Conservation (phyloP, 2,888 invertebrate genomes). For the Geophilus truncorum region DNA sequence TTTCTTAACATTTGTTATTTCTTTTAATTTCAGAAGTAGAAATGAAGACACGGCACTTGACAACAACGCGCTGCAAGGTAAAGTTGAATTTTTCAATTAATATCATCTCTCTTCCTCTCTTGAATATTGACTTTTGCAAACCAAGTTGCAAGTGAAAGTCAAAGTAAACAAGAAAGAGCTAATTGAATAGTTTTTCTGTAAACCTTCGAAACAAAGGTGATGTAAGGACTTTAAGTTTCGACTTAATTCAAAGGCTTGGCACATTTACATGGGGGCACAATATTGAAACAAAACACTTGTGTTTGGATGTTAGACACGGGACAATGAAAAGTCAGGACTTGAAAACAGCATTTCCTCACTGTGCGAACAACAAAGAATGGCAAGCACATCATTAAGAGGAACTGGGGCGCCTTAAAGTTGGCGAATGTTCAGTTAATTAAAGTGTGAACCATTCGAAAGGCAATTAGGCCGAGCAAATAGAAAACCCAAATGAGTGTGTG, state of each 20-base stretch:
- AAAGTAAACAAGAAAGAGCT: background rate
- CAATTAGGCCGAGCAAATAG: constrained; percentile 20
- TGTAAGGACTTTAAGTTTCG: background rate
- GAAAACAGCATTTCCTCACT: background rate
- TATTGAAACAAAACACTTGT: background rate
- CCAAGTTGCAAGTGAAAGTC: background rate
- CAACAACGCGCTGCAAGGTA: no score
- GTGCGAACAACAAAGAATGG: background rate
- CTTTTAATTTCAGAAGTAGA: no score
- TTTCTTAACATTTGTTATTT: no score
- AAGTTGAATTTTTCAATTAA: no score
- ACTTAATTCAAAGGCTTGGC: background rate
- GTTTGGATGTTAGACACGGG: background rate
- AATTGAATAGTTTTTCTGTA: background rate
- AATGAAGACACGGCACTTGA: no score
- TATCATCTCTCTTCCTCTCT: no score
- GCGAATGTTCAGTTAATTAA: constrained; percentile 12
- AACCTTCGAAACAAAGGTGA: background rate
- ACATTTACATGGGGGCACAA: background rate
- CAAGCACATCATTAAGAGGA: background rate
- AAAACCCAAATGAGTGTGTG: background rate
- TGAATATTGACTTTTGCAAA: background rate
- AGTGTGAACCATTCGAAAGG: constrained; percentile 22
- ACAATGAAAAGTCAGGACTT: background rate
- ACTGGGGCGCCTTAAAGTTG: background rate